These are phyloP conservation scores for Dendrolimus pini DNA, from an alignment of 2,888 invertebrate genomes.

Conservation along the genomic window DNA sequence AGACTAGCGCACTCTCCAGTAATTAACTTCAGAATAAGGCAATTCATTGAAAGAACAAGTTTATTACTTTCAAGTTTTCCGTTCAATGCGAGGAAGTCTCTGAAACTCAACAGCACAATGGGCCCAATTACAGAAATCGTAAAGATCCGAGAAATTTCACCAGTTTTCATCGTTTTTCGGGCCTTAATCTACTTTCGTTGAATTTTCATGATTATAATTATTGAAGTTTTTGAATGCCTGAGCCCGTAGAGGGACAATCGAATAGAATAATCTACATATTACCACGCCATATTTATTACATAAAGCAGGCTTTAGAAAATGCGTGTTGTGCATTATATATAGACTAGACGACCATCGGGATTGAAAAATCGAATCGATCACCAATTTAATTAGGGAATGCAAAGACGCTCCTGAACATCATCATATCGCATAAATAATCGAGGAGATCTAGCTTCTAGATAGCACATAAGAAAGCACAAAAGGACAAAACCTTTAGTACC, in stretches of 20 bases:
- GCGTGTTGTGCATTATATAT: no score
- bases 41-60: slow-evolving; percentile 61
- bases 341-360: no score
- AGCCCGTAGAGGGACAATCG: slow-evolving; percentile 6
- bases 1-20: slow-evolving; percentile 28
- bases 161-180: slow-evolving; percentile 34
- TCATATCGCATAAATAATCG: no score
- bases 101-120: slow-evolving; percentile 47
- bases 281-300: no score
- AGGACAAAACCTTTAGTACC: no score
- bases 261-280: no score
- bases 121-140: slow-evolving; percentile 54
- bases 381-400: no score
- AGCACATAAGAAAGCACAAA: no score
- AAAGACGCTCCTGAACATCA: no score
- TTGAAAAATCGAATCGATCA: no score
- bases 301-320: no score
- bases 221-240: slow-evolving; percentile 22
- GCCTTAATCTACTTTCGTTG: slow-evolving; percentile 28
- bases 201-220: slow-evolving; percentile 23
- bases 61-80: slow-evolving; percentile 57
- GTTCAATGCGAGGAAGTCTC: slow-evolving; percentile 42
- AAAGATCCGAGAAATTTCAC: slow-evolving; percentile 36
- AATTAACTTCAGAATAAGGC: slow-evolving; percentile 59
- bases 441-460: no score